Base-by-base conservation (phyloP, 37 sponge, comb jelly and placozoan species). In the Halisarca cf. caerulea region DNA sequence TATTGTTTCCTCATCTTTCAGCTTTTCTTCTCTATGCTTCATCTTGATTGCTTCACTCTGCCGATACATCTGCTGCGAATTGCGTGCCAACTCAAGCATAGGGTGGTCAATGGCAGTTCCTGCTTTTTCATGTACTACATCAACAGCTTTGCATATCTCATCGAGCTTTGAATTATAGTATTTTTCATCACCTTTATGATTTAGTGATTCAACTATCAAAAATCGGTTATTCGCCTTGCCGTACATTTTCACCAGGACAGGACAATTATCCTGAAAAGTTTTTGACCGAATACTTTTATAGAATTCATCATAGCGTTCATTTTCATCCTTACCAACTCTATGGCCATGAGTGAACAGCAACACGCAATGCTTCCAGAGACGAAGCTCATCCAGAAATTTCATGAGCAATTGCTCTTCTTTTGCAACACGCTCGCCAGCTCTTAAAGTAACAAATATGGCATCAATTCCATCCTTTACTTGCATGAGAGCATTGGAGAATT, bases 271-370 rank as follows among this genome's bases (percentile, higher is more conserved):
- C 11, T 32, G 24, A 21, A 74, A 74, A 20, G 30, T 25, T 21
- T 37, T 20, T 5, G 41, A 40, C 14, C 15, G 1, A 6, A 74
- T 74, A 0, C 18, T 2, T 37, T 41, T 43, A 25, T 40, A 2
- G 6, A 74, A 41, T 2, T 74, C 42, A 1, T 20, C 2, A 21
- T 74, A 74, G 2, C 45, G 77, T 44, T 25, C 45, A 11, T 74
- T 9, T 2, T 74, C 77, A 37, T 40, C 6, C 24, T 74, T 24
- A 33, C 77, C 77, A 8, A 74, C 77, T 25, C 17, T 36, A 18
- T 24, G 15, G 9, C 77, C 77, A 74, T 74, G 77, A 43, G 77
- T 74, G 77, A 74, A 74, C 45, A 74, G 14, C 24, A 74, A 37
- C 14, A 74, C 41, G 44, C 77, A 74, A 41, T 74, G 77, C 32